Percentiles rank a stretch among this genome's conserved stretches.
Evolutionary conservation across 1,140 invertebrate genomes (phyloP).

Genomic region (Drosophila mojavensis): DNA sequence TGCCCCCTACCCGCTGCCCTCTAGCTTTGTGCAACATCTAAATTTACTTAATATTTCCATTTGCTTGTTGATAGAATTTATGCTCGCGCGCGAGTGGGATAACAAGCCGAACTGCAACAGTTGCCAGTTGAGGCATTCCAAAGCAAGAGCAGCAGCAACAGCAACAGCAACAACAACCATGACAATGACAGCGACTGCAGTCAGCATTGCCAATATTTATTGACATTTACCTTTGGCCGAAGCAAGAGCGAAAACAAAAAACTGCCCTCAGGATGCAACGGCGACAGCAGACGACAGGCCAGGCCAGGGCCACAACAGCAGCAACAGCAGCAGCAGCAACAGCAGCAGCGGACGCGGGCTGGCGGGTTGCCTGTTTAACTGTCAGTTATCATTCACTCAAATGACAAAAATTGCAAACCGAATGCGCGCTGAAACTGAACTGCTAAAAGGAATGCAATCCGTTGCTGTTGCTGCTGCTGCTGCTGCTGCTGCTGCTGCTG

Average conservation of each 20-base stretch:
- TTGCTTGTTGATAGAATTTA: slow-evolving; percentile 76
- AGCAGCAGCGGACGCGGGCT: background rate
- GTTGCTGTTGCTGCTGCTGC: slow-evolving; percentile 26
- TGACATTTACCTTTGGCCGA: slow-evolving; percentile 66
- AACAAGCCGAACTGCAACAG: slow-evolving; percentile 24
- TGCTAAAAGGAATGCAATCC: slow-evolving; percentile 62
- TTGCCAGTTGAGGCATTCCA: slow-evolving; percentile 57
- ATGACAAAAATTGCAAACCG: slow-evolving; percentile 51
- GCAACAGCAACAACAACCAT: slow-evolving; percentile 50
- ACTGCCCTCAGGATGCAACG: slow-evolving; percentile 53
- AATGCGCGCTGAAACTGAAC: slow-evolving; percentile 36
- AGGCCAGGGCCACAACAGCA: slow-evolving; percentile 15
- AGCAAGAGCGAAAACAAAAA: slow-evolving; percentile 26
- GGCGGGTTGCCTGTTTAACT: slow-evolving; percentile 53
- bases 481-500: slow-evolving; percentile 25
- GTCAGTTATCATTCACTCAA: slow-evolving; percentile 82
- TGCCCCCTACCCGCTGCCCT: background rate
- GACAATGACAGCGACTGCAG: slow-evolving; percentile 66
- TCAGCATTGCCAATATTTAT: slow-evolving; percentile 76
- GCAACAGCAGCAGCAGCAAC: background rate
- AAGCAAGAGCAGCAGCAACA: slow-evolving; percentile 29
- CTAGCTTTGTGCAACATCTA: slow-evolving; percentile 50
- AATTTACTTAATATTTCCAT: slow-evolving; percentile 79
- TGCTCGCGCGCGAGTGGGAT: slow-evolving; percentile 42
- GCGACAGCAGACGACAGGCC: slow-evolving; percentile 42